Base-by-base conservation (phyloP, 2,888 invertebrate species). In the Lottia scabra region DNA sequence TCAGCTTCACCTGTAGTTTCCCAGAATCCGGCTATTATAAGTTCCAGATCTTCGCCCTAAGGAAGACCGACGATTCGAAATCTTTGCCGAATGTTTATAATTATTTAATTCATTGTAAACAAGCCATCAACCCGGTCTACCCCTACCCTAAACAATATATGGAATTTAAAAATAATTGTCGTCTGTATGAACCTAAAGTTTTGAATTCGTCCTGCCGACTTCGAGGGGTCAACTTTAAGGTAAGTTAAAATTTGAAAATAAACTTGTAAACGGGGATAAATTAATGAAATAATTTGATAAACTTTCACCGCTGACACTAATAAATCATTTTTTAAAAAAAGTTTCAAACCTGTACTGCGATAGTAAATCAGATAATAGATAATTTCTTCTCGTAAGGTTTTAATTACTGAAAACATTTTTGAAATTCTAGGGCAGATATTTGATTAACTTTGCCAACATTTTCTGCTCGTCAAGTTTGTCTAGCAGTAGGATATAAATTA, bases 121-220 rank as follows among this genome's bases (percentile, higher is more conserved):
- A 73, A 3, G 79, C 80, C 0, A 74, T 78, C 63, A 79, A 81
- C 67, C 73, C 75, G 27, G 81, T 81, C 38, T 72, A 80, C 27
- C 80, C 86, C 64, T 87, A 82, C 81, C 87, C 87, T 23, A 85
- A 86, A 77, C 87, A 87, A 79, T 87, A 86, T 67, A 84, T 84
- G 63, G 87, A 87, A 69, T 87, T 87, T 87, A 87, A 87, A 75
- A 87, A 88, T 43, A 87, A 86, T n/a, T 87, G 87, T 73, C 84
- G 79, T 76, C 80, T 87, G 63, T 76, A 76, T 74, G 80, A 80
- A 38, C 87, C 87, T 2, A 38, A 77, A 62, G 72, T 78, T 30
- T 68, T 81, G 65, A 77, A 78, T 72, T 78, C 83, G 26, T 86
- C 87, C n/a, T 69, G 73, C 43, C 68, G 76, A 15, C 80, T 86